phyloP scores from a whole-genome alignment of 2,888 invertebrate species.

The Pseudococcus jackbeardsleyi region DNA sequence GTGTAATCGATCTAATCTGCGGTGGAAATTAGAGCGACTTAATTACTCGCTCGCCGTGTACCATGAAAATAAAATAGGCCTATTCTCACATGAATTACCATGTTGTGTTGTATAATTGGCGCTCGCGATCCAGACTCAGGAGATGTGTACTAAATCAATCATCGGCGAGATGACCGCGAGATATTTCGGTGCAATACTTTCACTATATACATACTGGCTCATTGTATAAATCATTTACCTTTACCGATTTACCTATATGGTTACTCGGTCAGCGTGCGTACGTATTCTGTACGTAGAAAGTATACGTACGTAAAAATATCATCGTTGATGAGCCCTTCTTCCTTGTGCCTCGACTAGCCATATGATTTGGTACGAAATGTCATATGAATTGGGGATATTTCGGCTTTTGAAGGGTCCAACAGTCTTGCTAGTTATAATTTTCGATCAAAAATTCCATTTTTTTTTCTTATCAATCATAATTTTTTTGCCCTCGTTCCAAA shows the following conservation, averaged over 20 bases:
- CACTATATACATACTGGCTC: background rate
- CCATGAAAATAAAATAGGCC: background rate
- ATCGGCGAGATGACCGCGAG: conserved; percentile 32
- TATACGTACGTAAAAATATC: too few species aligned
- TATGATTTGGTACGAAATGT: too few species aligned
- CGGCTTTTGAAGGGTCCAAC: too few species aligned
- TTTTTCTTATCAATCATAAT: too few species aligned
- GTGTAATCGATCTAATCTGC: conserved; percentile 24
- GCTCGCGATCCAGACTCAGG: background rate
- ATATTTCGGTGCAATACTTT: conserved; percentile 41
- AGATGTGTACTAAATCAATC: background rate
- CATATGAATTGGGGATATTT: too few species aligned
- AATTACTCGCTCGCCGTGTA: conserved; percentile 9
- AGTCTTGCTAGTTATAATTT: too few species aligned
- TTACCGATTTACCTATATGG: conserved; percentile 26
- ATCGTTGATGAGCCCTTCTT: too few species aligned
- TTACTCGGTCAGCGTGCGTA: conserved; percentile 39
- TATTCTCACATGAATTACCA: conserved; percentile 9
- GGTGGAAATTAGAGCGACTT: conserved; percentile 35
- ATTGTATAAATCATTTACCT: conserved; percentile 16
- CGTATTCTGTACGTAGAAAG: too few species aligned
- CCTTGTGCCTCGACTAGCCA: too few species aligned
- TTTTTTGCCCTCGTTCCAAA: too few species aligned
- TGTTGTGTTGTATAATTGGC: background rate
- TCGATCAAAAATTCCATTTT: too few species aligned